Evolutionary conservation across 2,797 vertebrate species (phyloP), one percentile per base, ranked within the genome.

Genomic region (Falco berigora): DNA sequence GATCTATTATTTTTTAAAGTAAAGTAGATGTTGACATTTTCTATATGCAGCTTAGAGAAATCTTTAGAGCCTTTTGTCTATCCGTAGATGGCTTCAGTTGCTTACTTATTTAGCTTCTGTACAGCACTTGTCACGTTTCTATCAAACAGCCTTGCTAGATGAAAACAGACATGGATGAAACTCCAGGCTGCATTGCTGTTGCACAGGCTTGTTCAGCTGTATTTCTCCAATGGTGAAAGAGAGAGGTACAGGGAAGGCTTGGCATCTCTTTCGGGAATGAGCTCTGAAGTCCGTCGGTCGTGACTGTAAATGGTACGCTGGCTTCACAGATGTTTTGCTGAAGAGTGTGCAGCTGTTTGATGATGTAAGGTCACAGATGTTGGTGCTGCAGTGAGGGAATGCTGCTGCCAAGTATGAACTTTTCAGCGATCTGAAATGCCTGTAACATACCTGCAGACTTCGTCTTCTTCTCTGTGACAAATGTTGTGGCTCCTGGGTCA

Each of bases 321-420:
- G 5, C 52, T 76, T 23, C 59, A 7, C 94, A 93, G 90, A 93
- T 96, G 91, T 89, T 85, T 34, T 24, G 9, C 71, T 89, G 86
- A 63, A 46, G 82, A 90, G 67, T 0, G 30, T 93, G 88, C 94
- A 93, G 92, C 92, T 94, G 94, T 40, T 92, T 16, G 75, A 59
- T 82, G 83, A 72, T 84, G 63, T 93, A 87, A 93, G 91, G 94
- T 82, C 67, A 28, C 86, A 91, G 93, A 67, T 89, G 88, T 20
- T 85, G 92, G 32, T 49, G 92, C 28, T 68, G 73, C 1, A 5
- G 87, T 62, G 85, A 53, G 68, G 76, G 53, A 61, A 5, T 34
- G 62, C 82, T 92, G 66, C 83, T 92, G 88, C 89, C 80, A 74
- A 27, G 56, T 21, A 42, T 13, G 73, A 81, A 44, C 83, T 59